Base-by-base conservation (phyloP, 1,140 invertebrate species). In the Meloidogyne floridensis region DNA sequence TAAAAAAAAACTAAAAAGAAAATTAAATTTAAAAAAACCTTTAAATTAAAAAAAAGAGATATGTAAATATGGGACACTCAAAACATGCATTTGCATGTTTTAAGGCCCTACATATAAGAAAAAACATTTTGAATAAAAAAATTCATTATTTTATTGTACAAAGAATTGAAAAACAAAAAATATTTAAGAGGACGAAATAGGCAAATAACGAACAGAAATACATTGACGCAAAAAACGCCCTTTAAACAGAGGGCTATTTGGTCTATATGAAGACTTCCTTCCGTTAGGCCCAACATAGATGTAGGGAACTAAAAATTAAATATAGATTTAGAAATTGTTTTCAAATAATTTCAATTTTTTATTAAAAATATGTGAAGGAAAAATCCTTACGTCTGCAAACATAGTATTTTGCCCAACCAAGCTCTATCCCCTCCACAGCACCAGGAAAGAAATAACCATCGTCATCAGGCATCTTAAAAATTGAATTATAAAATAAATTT, bases 351-450 rank as follows among this genome's bases (percentile, higher is more conserved):
- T 75, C 43, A 75, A 18, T 15, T 54, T 32, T 32, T 54, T 20
- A 76, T 51, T n/a, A 76, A 71, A 77, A n/a, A 13, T 6, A 15
- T 42, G 11, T 2, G 32, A 32, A 53, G 15, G 7, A 78, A 47
- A 43, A 69, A 0, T 18, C 11, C 10, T 72, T 51, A 79, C 79
- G 72, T 74, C 79, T 72, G 11, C 90, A 78, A 32, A 88, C 87
- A 73, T 89, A 88, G 80, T 89, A 88, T 75, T 87, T 87, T 47
- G 85, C 86, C 47, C 84, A 77, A n/a, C 73, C 73, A 32, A 86
- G 77, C 11, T 84, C 59, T n/a, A 88, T 72, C n/a, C 71, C 47
- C 56, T 85, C 87, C 42, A 32, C 78, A 70, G 84, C 75, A n/a
- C 87, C 87, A 2, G 82, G 72, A 13, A 76, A 76, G 59, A 88